Evolutionary conservation across 1,140 invertebrate genomes (phyloP).

Genomic region (Uloborus diversus): DNA sequence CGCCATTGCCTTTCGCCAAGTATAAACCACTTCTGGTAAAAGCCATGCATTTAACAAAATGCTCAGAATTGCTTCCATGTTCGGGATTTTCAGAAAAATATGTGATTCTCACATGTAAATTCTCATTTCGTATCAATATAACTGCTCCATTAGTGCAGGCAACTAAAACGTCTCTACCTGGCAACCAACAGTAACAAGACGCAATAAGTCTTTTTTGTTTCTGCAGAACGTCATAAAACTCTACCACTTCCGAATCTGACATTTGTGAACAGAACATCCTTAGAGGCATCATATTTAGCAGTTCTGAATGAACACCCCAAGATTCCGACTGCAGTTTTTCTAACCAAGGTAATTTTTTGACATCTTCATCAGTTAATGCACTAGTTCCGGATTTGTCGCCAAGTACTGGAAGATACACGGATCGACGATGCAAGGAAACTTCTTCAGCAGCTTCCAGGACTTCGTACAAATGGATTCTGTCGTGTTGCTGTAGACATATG

Average conservation of each 20-base stretch:
- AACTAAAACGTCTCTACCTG: background rate
- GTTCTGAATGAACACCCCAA: conserved; percentile 23
- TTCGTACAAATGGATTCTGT: conserved; percentile 13
- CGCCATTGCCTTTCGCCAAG: background rate
- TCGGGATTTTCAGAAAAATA: background rate
- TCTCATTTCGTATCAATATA: background rate
- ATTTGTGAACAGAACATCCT: background rate
- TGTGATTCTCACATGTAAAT: background rate
- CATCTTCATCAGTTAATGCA: background rate
- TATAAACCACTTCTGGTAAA: background rate
- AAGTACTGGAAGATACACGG: background rate
- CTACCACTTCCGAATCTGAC: background rate
- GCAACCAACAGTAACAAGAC: conserved; percentile 5
- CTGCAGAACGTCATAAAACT: conserved; percentile 4
- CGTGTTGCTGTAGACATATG: background rate
- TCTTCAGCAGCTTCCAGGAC: background rate
- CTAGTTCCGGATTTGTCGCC: background rate
- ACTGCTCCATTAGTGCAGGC: background rate
- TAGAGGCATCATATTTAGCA: background rate
- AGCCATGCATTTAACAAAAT: background rate
- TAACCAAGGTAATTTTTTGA: background rate
- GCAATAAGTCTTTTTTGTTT: background rate
- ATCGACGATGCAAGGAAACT: background rate
- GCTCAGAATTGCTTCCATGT: background rate
- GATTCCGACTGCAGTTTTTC: background rate